Evolutionary conservation across 1,140 invertebrate species (phyloP), one percentile per base, ranked within the genome.

Genomic region (Globodera rostochiensis): DNA sequence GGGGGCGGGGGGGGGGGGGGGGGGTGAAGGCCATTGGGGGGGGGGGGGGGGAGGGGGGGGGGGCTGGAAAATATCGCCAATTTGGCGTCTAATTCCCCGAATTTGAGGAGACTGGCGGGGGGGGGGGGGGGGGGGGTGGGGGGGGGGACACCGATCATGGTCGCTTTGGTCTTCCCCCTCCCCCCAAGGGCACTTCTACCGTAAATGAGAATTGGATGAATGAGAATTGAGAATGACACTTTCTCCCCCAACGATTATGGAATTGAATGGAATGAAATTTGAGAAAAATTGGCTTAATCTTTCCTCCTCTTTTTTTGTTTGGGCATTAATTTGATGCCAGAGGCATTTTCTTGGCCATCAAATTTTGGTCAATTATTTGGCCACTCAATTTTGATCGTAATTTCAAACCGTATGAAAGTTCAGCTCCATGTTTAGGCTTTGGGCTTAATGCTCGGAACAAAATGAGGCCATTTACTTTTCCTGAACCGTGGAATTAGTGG

Each of bases 61-160:
- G 19, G 25, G 69, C 66, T 19, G 9, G 53, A 57, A 78, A 78
- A 78, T 78, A 78, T 60, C 69, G 76, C 76, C 76, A 78, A 78
- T 78, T 78, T 78, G 69, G 60, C 19, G 36, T 45, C 19, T 77
- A 60, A 77, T 77, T 77, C 75, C 75, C 46, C 46, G 36, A 66
- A 77, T 57, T 77, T 71, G 67, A 19, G 67, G 67, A 21, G n/a
- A 45, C 67, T 8, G 67, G 25, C 11, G n/a, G n/a, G 1, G 2
- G 9, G 25, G 69, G 69, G 9, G 69, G 25, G 21, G 69, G 21
- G 46, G 69, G 25, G 25, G 15, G 9, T 36, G 21, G 9, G 13
- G 66, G 25, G 9, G 69, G 25, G 9, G 69, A 71, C 69, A 36
- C 1, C 25, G 69, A 8, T 15, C 66, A n/a, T 69, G 66, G 69